Evolutionary conservation across 37 sponge, comb jelly and placozoan species (phyloP).

Genomic region (Haliclona indistincta): DNA sequence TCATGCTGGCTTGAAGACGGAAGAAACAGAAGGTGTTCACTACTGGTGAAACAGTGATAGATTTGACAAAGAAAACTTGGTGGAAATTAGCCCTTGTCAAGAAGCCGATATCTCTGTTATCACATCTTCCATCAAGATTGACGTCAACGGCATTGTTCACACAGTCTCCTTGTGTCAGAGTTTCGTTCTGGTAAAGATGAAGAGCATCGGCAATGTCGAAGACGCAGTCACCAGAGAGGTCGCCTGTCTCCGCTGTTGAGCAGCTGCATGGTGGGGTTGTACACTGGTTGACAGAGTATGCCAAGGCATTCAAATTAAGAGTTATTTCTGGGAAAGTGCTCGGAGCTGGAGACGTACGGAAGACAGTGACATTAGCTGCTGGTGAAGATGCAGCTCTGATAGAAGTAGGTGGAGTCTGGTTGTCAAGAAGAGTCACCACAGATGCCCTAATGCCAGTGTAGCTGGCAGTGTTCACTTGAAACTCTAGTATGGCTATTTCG

Average conservation of each 20-base stretch:
- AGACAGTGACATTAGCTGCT: conserved; percentile 35
- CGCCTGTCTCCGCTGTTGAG: conserved; percentile 45
- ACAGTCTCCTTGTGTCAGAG: not conserved
- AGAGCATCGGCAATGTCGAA: conserved; percentile 57
- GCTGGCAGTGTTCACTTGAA: conserved; percentile 9
- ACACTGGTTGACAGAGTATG: conserved; percentile 19
- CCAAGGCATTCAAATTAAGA: not conserved
- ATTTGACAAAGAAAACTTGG: conserved; percentile 39
- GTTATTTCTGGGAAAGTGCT: conserved; percentile 12
- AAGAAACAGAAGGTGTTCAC: conserved; percentile 49
- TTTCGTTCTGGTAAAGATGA: conserved; percentile 1
- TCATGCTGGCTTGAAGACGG: conserved; percentile 23
- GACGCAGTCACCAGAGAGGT: conserved; percentile 75
- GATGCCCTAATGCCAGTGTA: conserved; percentile 21
- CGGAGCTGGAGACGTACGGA: conserved; percentile 5
- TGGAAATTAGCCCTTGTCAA: conserved; percentile 46
- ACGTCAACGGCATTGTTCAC: conserved; percentile 14
- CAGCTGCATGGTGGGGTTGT: conserved; percentile 38
- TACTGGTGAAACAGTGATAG: conserved; percentile 24
- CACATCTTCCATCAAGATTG: conserved; percentile 55
- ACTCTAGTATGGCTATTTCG: conserved; percentile 37
- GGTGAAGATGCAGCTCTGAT: conserved; percentile 17
- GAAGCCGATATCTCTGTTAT: conserved; percentile 41
- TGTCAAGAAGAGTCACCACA: conserved; percentile 21
- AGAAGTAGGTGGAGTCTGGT: not conserved